Evolutionary conservation across 1,140 invertebrate species (phyloP), one percentile per base, ranked within the genome.

Genomic region (Brevipalpus yothersi): DNA sequence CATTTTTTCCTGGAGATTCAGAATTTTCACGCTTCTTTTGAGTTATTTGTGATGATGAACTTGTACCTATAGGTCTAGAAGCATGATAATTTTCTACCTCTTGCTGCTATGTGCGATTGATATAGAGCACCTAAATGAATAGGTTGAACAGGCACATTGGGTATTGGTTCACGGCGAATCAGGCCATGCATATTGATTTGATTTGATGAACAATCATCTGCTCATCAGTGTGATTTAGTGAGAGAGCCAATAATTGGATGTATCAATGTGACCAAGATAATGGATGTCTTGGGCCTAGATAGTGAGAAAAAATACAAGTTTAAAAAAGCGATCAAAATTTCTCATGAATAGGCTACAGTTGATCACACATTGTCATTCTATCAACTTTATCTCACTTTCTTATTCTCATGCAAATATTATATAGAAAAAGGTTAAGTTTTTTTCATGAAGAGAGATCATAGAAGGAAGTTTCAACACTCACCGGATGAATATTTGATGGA

Each of bases 11-110:
- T n/a, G 68, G 69, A 39, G 69, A 72, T 15, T 71, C 78, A 2
- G 79, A 79, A 41, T 81, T 73, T 66, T 85, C 85, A 60, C 83
- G 69, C 68, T 84, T 85, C 70, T 84, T 83, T n/a, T 70, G 31
- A 31, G 31, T 31, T 31, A 31, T 5, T 31, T 2, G 31, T 5
- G 31, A 31, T 55, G 12, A 49, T 51, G 2, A 2, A 58, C 17
- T 61, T 2, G 15, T 23, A n/a, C 41, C 15, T 31, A 31, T 31
- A 2, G 31, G 31, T 5, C 31, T 31, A 5, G 31, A 5, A 31
- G 31, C 31, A 31, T 31, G 31, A 31, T 31, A 31, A 31, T 31
- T 31, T n/a, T 60, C 47, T 41, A 31, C 54, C 39, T 42, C 56
- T 23, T 63, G 60, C 12, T 60, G 51, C 23, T 56, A 47, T 53